A percentile compares a stretch with the other conserved stretches of the same genome.
Conservation (phyloP, 2,888 invertebrate species). For the Acholoe squamosa region DNA sequence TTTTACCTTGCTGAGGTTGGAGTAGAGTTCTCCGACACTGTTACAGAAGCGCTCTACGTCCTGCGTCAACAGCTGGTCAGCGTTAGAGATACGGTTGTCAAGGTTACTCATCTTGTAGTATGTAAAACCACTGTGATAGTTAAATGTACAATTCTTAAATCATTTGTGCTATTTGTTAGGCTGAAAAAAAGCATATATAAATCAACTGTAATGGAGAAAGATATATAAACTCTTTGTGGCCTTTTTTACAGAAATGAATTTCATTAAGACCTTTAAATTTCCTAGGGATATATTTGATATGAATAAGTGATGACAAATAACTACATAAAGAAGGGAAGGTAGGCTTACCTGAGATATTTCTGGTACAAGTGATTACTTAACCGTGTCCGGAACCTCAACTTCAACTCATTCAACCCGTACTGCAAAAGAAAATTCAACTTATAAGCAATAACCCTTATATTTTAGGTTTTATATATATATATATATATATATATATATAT, state of each 20-base stretch:
- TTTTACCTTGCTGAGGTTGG: slow-evolving; percentile 94
- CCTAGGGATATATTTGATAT: too few relatives aligned
- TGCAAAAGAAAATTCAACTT: slow-evolving; percentile 84
- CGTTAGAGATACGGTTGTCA: slow-evolving; percentile 96
- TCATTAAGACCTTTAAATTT: too few relatives aligned
- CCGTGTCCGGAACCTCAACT: slow-evolving; percentile 94
- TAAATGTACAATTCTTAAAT: slow-evolving; percentile 61
- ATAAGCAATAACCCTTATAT: slow-evolving; percentile 33
- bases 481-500: neutral
- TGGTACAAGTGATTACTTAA: slow-evolving; percentile 93
- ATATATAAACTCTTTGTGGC: too few relatives aligned
- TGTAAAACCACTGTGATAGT: slow-evolving; percentile 93
- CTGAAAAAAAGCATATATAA: too few relatives aligned
- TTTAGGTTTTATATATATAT: neutral
- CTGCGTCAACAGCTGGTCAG: slow-evolving; percentile 96
- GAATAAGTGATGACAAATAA: neutral
- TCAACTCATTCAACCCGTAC: slow-evolving; percentile 96
- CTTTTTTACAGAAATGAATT: too few relatives aligned
- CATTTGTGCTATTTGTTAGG: neutral
- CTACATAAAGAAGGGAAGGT: neutral
- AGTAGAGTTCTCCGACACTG: slow-evolving; percentile 96
- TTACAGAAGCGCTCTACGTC: slow-evolving; percentile 99
- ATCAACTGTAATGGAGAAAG: slow-evolving; percentile 86
- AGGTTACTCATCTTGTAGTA: slow-evolving; percentile 98
- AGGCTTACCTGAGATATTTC: slow-evolving; percentile 94